Conservation (phyloP, 1,140 invertebrate species). For the Goniozus legneri region DNA sequence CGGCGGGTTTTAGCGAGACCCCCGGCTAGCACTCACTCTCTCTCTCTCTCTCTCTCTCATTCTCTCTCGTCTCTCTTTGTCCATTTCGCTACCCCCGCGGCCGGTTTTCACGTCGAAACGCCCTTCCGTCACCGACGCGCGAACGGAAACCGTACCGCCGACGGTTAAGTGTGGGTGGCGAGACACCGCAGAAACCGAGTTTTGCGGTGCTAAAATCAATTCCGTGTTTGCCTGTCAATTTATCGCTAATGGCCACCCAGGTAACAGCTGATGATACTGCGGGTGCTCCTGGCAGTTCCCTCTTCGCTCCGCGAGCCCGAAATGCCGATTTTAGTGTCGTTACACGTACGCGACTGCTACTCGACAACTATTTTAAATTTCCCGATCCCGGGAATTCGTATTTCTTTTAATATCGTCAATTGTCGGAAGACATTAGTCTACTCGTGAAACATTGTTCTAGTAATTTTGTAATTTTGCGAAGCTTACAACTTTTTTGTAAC, state of each 20-base stretch:
- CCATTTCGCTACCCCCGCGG: neutral
- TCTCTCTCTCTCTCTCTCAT: neutral
- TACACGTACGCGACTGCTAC: no score
- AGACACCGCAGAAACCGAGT: constrained; percentile 33
- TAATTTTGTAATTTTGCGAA: no score
- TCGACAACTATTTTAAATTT: no score
- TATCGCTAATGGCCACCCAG: constrained; percentile 33
- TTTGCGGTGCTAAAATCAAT: constrained; percentile 39
- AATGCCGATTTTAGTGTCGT: constrained; percentile 31
- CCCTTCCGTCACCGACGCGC: constrained; percentile 18
- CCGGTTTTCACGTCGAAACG: constrained; percentile 11
- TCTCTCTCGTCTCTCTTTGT: neutral
- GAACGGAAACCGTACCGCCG: constrained; percentile 24
- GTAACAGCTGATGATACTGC: constrained; percentile 37
- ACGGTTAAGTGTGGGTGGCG: constrained; percentile 30
- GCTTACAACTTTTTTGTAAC: no score
- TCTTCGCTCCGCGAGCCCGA: no score
- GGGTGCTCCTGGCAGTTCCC: constrained; percentile 36
- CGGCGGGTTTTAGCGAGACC: neutral
- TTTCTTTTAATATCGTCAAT: no score
- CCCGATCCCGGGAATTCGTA: no score
- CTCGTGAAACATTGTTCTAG: no score
- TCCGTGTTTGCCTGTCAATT: constrained; percentile 39
- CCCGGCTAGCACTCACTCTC: neutral
- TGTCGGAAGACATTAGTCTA: no score